These are phyloP conservation scores for Pseudanteris insignis DNA, from an alignment of 2,888 invertebrate genomes.

Conservation along the genomic window DNA sequence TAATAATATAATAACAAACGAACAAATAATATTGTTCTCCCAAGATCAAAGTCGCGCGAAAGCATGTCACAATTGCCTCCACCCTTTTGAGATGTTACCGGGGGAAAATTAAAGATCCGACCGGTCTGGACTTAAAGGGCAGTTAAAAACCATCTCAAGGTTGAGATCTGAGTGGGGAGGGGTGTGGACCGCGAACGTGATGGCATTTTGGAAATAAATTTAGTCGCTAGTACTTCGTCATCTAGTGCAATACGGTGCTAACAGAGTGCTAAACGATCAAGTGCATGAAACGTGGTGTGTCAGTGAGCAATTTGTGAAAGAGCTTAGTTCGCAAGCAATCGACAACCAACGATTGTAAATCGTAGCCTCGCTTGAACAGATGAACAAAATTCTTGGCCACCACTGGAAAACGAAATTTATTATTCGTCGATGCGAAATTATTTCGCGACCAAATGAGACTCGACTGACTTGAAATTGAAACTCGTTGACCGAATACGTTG, in stretches of 20 bases:
- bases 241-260: slow-evolving; percentile 44
- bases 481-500: too few relatives aligned
- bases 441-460: too few relatives aligned
- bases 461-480: too few relatives aligned
- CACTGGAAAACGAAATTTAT: too few relatives aligned
- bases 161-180: slow-evolving; percentile 27
- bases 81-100: slow-evolving; percentile 14
- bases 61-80: slow-evolving; percentile 16
- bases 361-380: too few relatives aligned
- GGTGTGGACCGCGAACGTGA: slow-evolving; percentile 26
- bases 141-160: slow-evolving; percentile 32
- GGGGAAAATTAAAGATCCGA: slow-evolving; percentile 40
- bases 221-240: slow-evolving; percentile 49
- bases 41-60: too few relatives aligned
- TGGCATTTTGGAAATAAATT: slow-evolving; percentile 42
- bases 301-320: slow-evolving; percentile 25
- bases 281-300: slow-evolving; percentile 25
- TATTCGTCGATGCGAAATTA: too few relatives aligned
- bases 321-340: too few relatives aligned
- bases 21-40: too few relatives aligned
- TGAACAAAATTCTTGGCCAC: too few relatives aligned
- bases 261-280: slow-evolving; percentile 18
- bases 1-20: too few relatives aligned
- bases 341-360: too few relatives aligned
- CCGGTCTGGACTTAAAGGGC: slow-evolving; percentile 48